Conservation (phyloP, 2,113 vertebrate species). For the Bucco capensis region DNA sequence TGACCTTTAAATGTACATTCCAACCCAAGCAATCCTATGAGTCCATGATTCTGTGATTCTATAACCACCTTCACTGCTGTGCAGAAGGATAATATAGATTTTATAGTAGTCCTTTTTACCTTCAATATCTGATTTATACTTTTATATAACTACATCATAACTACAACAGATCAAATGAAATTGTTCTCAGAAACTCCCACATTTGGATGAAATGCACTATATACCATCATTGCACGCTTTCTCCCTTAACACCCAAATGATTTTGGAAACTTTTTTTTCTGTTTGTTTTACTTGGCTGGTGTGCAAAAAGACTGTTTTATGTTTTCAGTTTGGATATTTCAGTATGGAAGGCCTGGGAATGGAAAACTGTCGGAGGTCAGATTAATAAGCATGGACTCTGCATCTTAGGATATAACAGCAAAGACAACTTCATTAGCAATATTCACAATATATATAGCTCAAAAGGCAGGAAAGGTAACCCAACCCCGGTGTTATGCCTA, state of each 20-base stretch:
- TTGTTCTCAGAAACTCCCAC: background rate
- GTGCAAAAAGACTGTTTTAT: background rate
- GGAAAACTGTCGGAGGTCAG: too few species aligned
- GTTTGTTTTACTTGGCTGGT: background rate
- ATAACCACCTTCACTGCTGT: background rate
- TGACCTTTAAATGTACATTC: too few species aligned
- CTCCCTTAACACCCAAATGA: background rate
- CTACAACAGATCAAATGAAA: background rate
- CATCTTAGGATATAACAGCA: too few species aligned
- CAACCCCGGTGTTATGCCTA: too few species aligned
- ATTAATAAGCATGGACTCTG: too few species aligned
- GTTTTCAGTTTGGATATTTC: background rate
- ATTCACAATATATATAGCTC: too few species aligned
- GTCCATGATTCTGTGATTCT: background rate
- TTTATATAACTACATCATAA: background rate
- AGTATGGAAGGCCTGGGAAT: slow-evolving; percentile 17
- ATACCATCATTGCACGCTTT: background rate
- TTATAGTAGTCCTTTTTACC: background rate
- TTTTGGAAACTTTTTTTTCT: background rate
- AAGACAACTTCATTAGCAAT: too few species aligned
- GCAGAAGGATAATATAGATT: background rate
- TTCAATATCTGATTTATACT: background rate
- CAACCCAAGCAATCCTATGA: background rate
- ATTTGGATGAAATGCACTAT: accelerated
- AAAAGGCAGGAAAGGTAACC: too few species aligned